phyloP scores from a whole-genome alignment of 2,797 vertebrate species.

The Moxostoma hubbsi region DNA sequence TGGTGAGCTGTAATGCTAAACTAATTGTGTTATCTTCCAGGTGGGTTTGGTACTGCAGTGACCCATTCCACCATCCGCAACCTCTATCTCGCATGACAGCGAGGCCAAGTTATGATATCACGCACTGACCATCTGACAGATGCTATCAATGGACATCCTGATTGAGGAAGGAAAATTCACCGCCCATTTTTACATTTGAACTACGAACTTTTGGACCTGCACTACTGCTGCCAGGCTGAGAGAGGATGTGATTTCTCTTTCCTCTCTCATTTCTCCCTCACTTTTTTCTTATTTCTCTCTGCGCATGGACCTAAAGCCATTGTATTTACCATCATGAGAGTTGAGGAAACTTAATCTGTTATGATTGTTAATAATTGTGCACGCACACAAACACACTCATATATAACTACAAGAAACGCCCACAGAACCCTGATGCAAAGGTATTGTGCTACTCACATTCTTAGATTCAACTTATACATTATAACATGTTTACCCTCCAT shows the following conservation, averaged over 20 bases:
- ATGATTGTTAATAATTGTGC: slow-evolving; percentile 66
- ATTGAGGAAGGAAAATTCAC: slow-evolving; percentile 72
- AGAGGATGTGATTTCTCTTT: slow-evolving; percentile 37
- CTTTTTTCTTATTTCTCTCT: slow-evolving; percentile 19
- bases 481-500: slow-evolving; percentile 62
- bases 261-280: slow-evolving; percentile 23
- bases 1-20: too few species aligned
- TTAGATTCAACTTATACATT: slow-evolving; percentile 57
- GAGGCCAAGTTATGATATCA: slow-evolving; percentile 73
- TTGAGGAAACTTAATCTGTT: slow-evolving; percentile 69
- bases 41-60: slow-evolving; percentile 98
- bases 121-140: slow-evolving; percentile 70
- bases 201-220: slow-evolving; percentile 74
- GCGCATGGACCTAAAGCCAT: slow-evolving; percentile 78
- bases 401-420: slow-evolving; percentile 57
- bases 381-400: slow-evolving; percentile 60
- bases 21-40: slow-evolving; percentile 67
- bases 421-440: slow-evolving; percentile 66
- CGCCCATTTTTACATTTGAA: slow-evolving; percentile 75
- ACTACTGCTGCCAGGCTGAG: slow-evolving; percentile 78
- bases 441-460: slow-evolving; percentile 49
- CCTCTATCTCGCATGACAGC: slow-evolving; percentile 63
- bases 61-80: slow-evolving; percentile 56
- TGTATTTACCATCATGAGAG: slow-evolving; percentile 74
- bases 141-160: slow-evolving; percentile 73